A percentile compares a stretch with the other conserved stretches of the same genome.
phyloP scores from a whole-genome alignment of 2,888 invertebrate genomes.

The Eurois occulta region DNA sequence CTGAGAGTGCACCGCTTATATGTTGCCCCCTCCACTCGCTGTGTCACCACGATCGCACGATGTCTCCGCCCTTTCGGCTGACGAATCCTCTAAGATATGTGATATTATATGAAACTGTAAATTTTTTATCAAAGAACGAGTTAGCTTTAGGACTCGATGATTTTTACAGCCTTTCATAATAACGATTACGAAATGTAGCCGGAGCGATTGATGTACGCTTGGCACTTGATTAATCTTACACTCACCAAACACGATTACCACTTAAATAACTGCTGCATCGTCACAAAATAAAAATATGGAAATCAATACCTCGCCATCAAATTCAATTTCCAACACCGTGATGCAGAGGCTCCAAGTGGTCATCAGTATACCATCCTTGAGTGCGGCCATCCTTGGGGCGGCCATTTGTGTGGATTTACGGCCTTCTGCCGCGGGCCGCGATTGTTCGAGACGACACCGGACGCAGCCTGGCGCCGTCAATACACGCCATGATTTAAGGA shows the following conservation, averaged over 20 bases:
- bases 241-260: neutral
- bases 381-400: conserved; percentile 55
- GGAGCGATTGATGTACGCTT: neutral
- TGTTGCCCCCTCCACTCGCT: too few species aligned
- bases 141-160: neutral
- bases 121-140: neutral
- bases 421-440: conserved; percentile 50
- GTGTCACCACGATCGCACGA: too few species aligned
- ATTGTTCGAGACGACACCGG: conserved; percentile 60
- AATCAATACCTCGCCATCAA: conserved; percentile 13
- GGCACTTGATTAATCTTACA: neutral
- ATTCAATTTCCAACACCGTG: conserved; percentile 41
- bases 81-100: too few species aligned
- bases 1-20: too few species aligned
- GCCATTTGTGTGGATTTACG: conserved; percentile 72
- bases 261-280: neutral
- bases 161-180: neutral
- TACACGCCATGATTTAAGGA: conserved; percentile 60
- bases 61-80: too few species aligned
- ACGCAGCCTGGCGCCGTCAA: conserved; percentile 54
- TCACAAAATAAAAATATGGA: neutral
- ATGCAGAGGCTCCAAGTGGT: conserved; percentile 23
- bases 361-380: neutral
- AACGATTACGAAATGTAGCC: neutral
- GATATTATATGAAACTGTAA: neutral